Percentiles rank a stretch among this genome's conserved stretches.
Evolutionary conservation across 2,797 vertebrate species (phyloP).

Genomic region (Hoplostethus atlanticus): DNA sequence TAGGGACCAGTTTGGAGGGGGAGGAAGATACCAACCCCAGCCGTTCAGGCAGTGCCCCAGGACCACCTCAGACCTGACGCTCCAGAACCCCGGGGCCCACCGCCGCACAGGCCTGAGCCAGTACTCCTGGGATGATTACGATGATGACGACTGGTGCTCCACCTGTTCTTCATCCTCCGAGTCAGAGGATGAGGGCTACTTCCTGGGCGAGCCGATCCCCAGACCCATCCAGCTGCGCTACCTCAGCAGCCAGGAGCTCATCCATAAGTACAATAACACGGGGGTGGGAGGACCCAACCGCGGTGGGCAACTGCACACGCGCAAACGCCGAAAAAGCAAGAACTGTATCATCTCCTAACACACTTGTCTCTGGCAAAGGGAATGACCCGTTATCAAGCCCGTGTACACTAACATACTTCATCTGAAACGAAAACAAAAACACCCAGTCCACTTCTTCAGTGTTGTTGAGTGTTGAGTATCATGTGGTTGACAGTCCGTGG

Average conservation of each 20-base stretch:
- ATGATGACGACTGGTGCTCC: constrained; percentile 96
- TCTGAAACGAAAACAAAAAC: constrained; percentile 49
- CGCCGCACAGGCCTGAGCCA: constrained; percentile 87
- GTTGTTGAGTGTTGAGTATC: constrained; percentile 74
- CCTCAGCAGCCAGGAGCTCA: constrained; percentile 94
- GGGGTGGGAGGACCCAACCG: constrained; percentile 79
- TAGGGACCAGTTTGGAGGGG: constrained; percentile 85
- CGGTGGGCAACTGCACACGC: constrained; percentile 92
- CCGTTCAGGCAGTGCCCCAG: constrained; percentile 93
- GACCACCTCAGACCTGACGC: constrained; percentile 95
- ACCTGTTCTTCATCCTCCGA: constrained; percentile 99
- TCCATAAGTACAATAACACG: constrained; percentile 92
- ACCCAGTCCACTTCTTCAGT: constrained; percentile 62
- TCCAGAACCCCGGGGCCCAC: constrained; percentile 92
- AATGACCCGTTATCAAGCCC: constrained; percentile 29
- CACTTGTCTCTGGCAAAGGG: background rate
- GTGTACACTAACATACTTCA: constrained; percentile 56
- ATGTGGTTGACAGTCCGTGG: constrained; percentile 74
- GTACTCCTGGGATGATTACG: constrained; percentile 89
- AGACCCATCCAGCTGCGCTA: constrained; percentile 93
- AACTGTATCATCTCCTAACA: constrained; percentile 98
- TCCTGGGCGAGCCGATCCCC: constrained; percentile 96
- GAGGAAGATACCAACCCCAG: constrained; percentile 84
- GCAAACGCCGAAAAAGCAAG: constrained; percentile 98
- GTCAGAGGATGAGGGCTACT: constrained; percentile 98